Conservation (phyloP, 2,113 vertebrate genomes). For the Ptilorrhoa leucosticta region DNA sequence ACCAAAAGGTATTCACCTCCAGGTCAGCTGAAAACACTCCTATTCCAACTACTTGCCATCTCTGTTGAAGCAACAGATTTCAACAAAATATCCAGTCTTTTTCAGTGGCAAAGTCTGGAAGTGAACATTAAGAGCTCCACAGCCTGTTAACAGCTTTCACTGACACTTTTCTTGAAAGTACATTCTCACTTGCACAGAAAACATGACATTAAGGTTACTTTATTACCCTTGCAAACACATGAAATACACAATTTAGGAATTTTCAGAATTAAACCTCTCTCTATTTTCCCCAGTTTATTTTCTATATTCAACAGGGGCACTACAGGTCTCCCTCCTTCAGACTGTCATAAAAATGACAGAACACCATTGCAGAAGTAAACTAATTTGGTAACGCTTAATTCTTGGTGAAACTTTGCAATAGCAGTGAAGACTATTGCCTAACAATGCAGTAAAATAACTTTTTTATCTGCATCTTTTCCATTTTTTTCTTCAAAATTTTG, state of each 20-base stretch:
- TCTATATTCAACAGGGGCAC: neutral
- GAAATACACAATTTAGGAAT: neutral
- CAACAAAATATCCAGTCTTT: neutral
- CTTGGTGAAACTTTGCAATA: neutral
- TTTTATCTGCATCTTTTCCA: neutral
- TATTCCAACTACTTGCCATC: neutral
- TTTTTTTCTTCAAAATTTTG: neutral
- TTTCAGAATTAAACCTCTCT: neutral
- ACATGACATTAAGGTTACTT: neutral
- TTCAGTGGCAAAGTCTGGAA: neutral
- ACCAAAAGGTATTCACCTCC: neutral
- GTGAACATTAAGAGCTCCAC: neutral
- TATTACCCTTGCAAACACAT: neutral
- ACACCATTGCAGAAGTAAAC: neutral
- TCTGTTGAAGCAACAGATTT: neutral
- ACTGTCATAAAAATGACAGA: neutral
- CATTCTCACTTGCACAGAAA: neutral
- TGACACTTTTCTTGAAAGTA: neutral
- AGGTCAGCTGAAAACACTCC: neutral
- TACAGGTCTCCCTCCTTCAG: neutral
- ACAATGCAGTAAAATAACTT: neutral
- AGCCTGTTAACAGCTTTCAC: neutral
- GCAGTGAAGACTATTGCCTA: neutral
- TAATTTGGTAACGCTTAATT: neutral
- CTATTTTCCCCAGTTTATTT: neutral